Evolutionary conservation across 2,888 invertebrate genomes (phyloP), one percentile per base, ranked within the genome.

Genomic region (Galerucella calmariensis): DNA sequence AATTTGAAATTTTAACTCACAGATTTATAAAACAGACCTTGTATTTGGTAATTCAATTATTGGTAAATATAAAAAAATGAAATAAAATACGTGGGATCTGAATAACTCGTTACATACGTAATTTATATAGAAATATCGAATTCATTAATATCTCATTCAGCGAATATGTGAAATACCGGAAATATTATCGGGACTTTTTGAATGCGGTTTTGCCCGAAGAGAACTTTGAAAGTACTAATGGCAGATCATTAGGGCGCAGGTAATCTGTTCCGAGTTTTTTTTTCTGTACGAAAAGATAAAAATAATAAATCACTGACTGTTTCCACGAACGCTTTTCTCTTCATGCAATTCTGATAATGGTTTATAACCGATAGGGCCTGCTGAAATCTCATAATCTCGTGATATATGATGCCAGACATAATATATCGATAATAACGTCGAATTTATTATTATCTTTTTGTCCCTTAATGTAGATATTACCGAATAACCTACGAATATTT

Each of bases 181-280:
- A 79, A 80, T 77, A 77, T 79, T 72, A 72, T 69, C 72, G 77
- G 80, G 81, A 82, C 82, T 77, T 79, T 77, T 79, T 76, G 76
- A 76, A 83, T 84, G 83, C 83, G 82, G 81, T 78, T 80, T 81
- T 81, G 81, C 80, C 77, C n/a, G 81, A 77, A 73, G 77, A 62
- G 78, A 79, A 78, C 78, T 77, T 76, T 77, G 79, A 72, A 79
- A 81, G 80, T 84, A 84, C 86, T 87, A 87, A 87, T 87, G 87
- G 87, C 82, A 83, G 85, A 87, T 87, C 87, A 87, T 87, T 87
- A 87, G 86, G 86, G 85, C 83, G 80, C 86, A 86, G 87, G 87
- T 87, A 87, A 87, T 87, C 87, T 87, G 82, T 85, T 81, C 82
- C 9, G 81, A 81, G 83, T 85, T 86, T 85, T 85, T 86, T 85